Percentiles rank a stretch among this genome's conserved stretches.
Conservation (phyloP, 2,113 vertebrate genomes). For the Actenoides hombroni region DNA sequence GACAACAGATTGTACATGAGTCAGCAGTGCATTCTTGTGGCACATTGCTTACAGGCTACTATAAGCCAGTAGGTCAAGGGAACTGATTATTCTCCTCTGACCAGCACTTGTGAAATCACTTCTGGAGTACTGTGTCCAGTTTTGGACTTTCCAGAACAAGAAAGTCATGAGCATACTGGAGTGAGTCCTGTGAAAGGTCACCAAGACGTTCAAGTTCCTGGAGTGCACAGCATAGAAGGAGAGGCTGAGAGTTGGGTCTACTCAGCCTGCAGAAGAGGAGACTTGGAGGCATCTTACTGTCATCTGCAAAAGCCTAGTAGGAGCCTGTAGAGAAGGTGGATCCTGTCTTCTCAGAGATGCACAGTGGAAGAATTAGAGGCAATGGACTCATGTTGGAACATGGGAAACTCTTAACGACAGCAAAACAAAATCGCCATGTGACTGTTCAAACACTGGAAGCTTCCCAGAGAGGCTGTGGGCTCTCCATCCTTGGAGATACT, state of each 20-base stretch:
- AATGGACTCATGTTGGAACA: neutral
- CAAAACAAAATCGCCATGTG: neutral
- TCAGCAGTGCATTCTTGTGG: neutral
- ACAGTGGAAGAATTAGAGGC: neutral
- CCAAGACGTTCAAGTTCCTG: neutral
- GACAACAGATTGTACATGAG: neutral
- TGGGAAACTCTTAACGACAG: neutral
- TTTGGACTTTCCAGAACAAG: neutral
- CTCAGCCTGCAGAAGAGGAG: neutral
- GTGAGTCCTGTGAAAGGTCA: neutral
- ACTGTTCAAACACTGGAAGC: neutral
- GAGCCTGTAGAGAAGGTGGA: neutral
- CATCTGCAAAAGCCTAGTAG: neutral
- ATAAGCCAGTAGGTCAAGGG: neutral
- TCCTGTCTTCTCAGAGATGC: neutral
- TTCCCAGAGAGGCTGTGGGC: neutral
- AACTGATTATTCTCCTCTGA: neutral
- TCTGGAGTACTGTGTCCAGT: neutral
- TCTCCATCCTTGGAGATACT: neutral
- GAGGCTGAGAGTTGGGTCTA: neutral
- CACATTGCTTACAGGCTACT: neutral
- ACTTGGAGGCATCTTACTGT: neutral
- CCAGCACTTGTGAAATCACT: neutral
- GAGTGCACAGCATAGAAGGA: fast-evolving
- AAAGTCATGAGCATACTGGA: neutral